These are phyloP conservation scores for Axinella damicornis DNA, from an alignment of 37 sponge, comb jelly and placozoan species.

Conservation along the genomic window DNA sequence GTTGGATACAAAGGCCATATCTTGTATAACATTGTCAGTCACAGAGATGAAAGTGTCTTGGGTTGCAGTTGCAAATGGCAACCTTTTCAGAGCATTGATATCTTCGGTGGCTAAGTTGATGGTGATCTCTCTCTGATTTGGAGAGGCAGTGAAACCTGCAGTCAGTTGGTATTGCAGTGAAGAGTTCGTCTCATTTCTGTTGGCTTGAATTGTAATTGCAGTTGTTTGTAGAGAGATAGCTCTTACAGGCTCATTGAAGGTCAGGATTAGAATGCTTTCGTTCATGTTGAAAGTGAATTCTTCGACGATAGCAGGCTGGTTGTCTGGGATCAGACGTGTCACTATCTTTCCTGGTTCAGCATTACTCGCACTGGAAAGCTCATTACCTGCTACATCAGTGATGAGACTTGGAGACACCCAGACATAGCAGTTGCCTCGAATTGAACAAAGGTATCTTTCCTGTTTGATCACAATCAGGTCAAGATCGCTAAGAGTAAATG, in stretches of 20 bases:
- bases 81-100: constrained; percentile 57
- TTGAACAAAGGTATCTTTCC: constrained; percentile 57
- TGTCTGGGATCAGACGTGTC: constrained; percentile 64
- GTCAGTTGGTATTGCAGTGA: constrained; percentile 48
- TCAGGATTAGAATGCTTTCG: constrained; percentile 51
- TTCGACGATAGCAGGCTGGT: constrained; percentile 51
- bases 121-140: constrained; percentile 49
- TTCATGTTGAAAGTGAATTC: constrained; percentile 76
- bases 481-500: constrained; percentile 50
- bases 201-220: constrained; percentile 80
- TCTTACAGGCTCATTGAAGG: constrained; percentile 86
- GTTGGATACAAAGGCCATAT: constrained; percentile 75
- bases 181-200: constrained; percentile 46
- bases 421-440: constrained; percentile 82
- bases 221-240: constrained; percentile 68
- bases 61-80: constrained; percentile 67
- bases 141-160: constrained; percentile 49
- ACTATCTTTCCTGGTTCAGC: constrained; percentile 78
- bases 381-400: constrained; percentile 62
- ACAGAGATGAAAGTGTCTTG: constrained; percentile 70
- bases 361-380: constrained; percentile 56
- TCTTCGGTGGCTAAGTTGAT: constrained; percentile 64
- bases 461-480: constrained; percentile 75
- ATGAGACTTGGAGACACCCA: constrained; percentile 48
- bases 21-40: constrained; percentile 54